Evolutionary conservation across 2,888 invertebrate genomes (phyloP).

Genomic region (Alcis repandata): DNA sequence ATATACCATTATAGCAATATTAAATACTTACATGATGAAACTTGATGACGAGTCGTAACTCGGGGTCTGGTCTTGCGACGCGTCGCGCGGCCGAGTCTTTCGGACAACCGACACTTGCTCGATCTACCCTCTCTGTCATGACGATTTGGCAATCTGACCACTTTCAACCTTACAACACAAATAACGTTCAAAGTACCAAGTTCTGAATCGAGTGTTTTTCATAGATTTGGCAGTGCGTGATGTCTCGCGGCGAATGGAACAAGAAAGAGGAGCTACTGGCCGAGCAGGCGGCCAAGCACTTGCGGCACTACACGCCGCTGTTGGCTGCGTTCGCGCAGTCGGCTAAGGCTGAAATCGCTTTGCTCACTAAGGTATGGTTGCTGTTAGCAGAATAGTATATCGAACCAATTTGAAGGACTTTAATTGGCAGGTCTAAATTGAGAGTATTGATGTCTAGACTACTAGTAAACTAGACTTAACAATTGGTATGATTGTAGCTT

Average conservation of each 20-base stretch:
- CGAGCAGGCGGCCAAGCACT: conserved; percentile 97
- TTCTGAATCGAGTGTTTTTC: not conserved
- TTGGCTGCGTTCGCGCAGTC: conserved; percentile 95
- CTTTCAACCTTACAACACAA: not conserved
- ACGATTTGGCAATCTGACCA: conserved; percentile 80
- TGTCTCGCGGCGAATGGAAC: conserved; percentile 99
- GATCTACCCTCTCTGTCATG: conserved; percentile 55
- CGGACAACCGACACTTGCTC: conserved; percentile 52
- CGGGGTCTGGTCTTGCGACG: conserved; percentile 48
- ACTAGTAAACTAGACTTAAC: no score
- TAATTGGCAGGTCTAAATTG: no score
- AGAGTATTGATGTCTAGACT: no score
- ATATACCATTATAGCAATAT: not conserved
- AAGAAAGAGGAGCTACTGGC: conserved; percentile 99
- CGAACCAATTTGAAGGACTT: no score
- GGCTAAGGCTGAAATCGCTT: conserved; percentile 94
- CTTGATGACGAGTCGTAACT: conserved; percentile 85
- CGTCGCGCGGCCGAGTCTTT: conserved; percentile 69
- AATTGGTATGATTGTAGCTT: no score
- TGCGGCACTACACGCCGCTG: conserved; percentile 94
- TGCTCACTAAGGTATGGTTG: conserved; percentile 90
- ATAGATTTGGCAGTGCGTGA: conserved; percentile 97
- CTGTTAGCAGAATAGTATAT: no score
- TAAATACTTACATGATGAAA: conserved; percentile 73
- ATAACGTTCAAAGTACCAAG: not conserved